Conservation (phyloP, 2,888 invertebrate species). For the Adineta ricciae region DNA sequence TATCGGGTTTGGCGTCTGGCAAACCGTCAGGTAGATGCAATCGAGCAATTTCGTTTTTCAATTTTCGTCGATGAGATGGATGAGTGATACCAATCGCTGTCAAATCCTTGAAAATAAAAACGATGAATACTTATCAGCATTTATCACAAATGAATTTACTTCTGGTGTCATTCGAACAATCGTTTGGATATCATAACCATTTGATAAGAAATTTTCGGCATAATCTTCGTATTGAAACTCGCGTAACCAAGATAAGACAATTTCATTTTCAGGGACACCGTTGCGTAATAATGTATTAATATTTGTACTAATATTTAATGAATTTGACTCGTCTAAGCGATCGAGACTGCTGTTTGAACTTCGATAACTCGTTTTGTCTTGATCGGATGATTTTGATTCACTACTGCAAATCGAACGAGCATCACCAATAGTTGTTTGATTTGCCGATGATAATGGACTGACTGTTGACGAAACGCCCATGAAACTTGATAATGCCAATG, state of each 20-base stretch:
- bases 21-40: conserved; percentile 84
- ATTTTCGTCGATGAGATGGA: conserved; percentile 84
- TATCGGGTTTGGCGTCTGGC: conserved; percentile 66
- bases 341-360: conserved; percentile 53
- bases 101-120: conserved; percentile 52
- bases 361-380: conserved; percentile 46
- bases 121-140: background rate
- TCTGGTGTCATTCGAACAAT: conserved; percentile 98
- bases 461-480: background rate
- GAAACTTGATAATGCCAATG: background rate
- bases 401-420: conserved; percentile 37
- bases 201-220: conserved; percentile 77
- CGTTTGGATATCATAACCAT: conserved; percentile 93
- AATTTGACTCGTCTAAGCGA: conserved; percentile 58
- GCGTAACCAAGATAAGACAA: conserved; percentile 81
- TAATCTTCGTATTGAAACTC: conserved; percentile 90
- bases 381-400: conserved; percentile 47
- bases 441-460: background rate
- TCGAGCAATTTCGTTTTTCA: conserved; percentile 89
- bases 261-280: conserved; percentile 61
- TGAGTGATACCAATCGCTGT: conserved; percentile 74
- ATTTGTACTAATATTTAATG: background rate
- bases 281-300: conserved; percentile 33
- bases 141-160: conserved; percentile 49
- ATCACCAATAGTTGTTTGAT: background rate